These are phyloP conservation scores for Alaudala cheleensis DNA, from an alignment of 2,113 vertebrate species.

Conservation along the genomic window DNA sequence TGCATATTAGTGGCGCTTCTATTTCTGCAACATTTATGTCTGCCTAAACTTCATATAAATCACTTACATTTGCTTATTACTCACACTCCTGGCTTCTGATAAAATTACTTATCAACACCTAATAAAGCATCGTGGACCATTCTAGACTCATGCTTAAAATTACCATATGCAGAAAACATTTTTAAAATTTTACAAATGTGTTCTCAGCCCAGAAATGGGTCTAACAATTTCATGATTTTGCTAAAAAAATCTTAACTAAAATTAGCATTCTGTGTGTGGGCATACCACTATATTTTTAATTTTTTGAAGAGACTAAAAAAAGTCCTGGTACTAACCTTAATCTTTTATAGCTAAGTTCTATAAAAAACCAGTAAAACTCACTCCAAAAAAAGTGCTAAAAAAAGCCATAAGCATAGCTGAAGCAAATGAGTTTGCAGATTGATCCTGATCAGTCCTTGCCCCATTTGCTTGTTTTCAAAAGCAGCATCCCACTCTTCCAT, in stretches of 20 bases:
- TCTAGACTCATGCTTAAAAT: not conserved
- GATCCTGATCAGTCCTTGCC: not conserved
- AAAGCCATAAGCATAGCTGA: not conserved
- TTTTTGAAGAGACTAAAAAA: constrained; percentile 13
- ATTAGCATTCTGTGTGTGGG: not conserved
- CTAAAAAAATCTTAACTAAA: constrained; percentile 29
- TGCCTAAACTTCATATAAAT: not conserved
- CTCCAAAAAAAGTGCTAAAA: not conserved
- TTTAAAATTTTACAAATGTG: not conserved
- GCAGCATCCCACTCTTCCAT: not conserved
- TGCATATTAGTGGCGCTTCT: not conserved
- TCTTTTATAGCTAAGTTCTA: not conserved
- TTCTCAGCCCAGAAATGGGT: constrained; percentile 11
- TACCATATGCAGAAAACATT: not conserved
- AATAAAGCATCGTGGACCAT: constrained; percentile 45
- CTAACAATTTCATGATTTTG: not conserved
- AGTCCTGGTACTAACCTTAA: not conserved
- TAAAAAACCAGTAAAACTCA: not conserved
- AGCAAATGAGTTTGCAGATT: not conserved
- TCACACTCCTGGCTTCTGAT: constrained; percentile 31
- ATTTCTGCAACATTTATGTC: not conserved
- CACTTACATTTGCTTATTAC: not conserved
- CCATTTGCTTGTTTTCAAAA: not conserved
- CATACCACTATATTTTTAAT: constrained; percentile 8
- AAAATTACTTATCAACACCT: constrained; percentile 34